Conservation (phyloP, 2,113 vertebrate species). For the Triplophysa tibetana region DNA sequence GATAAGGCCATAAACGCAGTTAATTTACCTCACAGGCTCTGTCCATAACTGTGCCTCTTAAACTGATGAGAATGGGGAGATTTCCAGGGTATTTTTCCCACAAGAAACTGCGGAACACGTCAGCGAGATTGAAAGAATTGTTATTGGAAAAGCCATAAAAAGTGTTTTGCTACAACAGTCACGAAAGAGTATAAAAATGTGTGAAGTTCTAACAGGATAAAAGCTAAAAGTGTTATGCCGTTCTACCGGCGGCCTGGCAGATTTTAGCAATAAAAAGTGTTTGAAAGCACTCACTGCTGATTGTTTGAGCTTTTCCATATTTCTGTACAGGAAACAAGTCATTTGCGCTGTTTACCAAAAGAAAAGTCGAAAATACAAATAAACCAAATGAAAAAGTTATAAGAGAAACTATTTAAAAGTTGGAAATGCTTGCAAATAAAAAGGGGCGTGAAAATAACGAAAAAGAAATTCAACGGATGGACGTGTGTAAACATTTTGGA, state of each 20-base stretch:
- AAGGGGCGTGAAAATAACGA: too few species aligned
- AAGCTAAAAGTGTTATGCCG: neutral
- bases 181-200: constrained; percentile 2
- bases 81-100: constrained; percentile 12
- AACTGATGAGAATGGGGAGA: constrained; percentile 34
- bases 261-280: neutral
- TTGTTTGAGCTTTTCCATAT: neutral
- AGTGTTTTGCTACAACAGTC: constrained; percentile 32
- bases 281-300: neutral
- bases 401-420: neutral
- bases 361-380: neutral
- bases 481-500: too few species aligned
- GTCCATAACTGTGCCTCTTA: constrained; percentile 40
- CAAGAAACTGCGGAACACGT: neutral
- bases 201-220: constrained; percentile 14
- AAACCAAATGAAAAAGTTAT: neutral
- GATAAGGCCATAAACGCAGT: constrained; percentile 51
- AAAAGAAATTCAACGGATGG: too few species aligned
- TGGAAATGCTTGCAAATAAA: too few species aligned
- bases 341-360: neutral
- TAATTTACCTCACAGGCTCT: constrained; percentile 27
- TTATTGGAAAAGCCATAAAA: constrained; percentile 38
- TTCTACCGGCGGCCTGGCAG: neutral
- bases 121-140: constrained; percentile 12
- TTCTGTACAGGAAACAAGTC: neutral